Conservation (phyloP, 1,140 invertebrate genomes). For the Arctopsyche grandis region DNA sequence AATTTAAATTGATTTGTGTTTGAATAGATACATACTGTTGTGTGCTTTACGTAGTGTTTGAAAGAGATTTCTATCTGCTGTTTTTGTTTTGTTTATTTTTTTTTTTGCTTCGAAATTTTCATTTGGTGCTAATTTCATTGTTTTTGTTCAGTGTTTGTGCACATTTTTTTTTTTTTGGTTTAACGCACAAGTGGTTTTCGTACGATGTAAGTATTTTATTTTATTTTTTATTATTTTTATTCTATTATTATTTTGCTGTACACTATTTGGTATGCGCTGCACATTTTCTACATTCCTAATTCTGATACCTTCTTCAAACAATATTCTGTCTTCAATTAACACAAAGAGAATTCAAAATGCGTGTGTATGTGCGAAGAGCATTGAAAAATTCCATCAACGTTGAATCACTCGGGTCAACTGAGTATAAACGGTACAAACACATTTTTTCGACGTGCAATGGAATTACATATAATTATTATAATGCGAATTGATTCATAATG, state of each 20-base stretch:
- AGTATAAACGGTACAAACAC: slow-evolving; percentile 18
- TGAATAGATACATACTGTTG: too few relatives aligned
- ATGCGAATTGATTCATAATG: background rate
- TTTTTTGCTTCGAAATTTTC: slow-evolving; percentile 1
- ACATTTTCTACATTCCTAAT: background rate
- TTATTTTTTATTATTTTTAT: background rate
- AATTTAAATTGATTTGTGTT: too few relatives aligned
- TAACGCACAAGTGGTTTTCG: background rate
- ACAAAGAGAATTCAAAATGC: slow-evolving; percentile 12
- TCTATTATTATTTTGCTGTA: background rate
- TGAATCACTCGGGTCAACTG: slow-evolving; percentile 21
- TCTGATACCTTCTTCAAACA: slow-evolving; percentile 6
- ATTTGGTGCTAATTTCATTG: slow-evolving; percentile 17
- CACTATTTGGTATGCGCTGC: background rate
- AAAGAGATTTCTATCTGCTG: background rate
- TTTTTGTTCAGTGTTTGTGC: slow-evolving; percentile 23
- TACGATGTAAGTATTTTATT: background rate
- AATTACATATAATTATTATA: background rate
- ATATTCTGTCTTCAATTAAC: slow-evolving; percentile 13
- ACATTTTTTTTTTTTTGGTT: background rate
- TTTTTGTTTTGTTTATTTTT: too few relatives aligned
- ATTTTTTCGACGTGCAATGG: too few relatives aligned
- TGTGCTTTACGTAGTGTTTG: background rate
- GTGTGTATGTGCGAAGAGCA: slow-evolving; percentile 12
- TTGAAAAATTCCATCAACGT: slow-evolving; percentile 28